phyloP scores from a whole-genome alignment of 2,888 invertebrate genomes.

The Lycocerus yunnanus region DNA sequence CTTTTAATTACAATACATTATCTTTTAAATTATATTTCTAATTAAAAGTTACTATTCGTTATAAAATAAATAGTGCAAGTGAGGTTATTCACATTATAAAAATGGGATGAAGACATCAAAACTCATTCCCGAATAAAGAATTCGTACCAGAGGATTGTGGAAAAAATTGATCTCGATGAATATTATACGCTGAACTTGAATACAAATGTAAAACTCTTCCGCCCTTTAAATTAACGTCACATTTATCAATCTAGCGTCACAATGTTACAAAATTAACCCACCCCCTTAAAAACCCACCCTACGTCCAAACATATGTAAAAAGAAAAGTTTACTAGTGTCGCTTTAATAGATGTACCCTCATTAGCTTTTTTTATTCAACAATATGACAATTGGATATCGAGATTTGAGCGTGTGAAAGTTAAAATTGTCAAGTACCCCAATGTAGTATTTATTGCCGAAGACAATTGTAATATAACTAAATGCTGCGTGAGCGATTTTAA shows the following conservation, averaged over 20 bases:
- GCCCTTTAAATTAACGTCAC: slow-evolving; percentile 53
- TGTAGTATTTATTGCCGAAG: slow-evolving; percentile 49
- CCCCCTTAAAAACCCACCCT: slow-evolving; percentile 35
- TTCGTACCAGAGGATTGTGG: too few species aligned
- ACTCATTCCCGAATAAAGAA: too few species aligned
- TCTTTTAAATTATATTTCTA: background rate
- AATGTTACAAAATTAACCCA: slow-evolving; percentile 48
- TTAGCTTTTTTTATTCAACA: slow-evolving; percentile 49
- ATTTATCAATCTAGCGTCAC: slow-evolving; percentile 53
- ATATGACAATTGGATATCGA: slow-evolving; percentile 48
- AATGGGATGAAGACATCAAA: background rate
- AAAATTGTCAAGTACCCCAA: slow-evolving; percentile 47
- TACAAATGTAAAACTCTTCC: slow-evolving; percentile 34
- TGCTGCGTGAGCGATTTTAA: slow-evolving; percentile 33
- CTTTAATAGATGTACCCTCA: slow-evolving; percentile 53
- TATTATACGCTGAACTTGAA: slow-evolving; percentile 18
- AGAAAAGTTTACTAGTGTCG: slow-evolving; percentile 51
- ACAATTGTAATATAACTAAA: slow-evolving; percentile 52
- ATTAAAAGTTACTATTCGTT: too few species aligned
- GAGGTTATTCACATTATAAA: background rate
- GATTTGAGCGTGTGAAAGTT: slow-evolving; percentile 53
- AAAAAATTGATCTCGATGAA: background rate
- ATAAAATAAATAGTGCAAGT: background rate
- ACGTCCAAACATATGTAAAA: slow-evolving; percentile 45
- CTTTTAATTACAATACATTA: background rate